Conservation (phyloP, 2,888 invertebrate species). For the Drosophila paranaensis region DNA sequence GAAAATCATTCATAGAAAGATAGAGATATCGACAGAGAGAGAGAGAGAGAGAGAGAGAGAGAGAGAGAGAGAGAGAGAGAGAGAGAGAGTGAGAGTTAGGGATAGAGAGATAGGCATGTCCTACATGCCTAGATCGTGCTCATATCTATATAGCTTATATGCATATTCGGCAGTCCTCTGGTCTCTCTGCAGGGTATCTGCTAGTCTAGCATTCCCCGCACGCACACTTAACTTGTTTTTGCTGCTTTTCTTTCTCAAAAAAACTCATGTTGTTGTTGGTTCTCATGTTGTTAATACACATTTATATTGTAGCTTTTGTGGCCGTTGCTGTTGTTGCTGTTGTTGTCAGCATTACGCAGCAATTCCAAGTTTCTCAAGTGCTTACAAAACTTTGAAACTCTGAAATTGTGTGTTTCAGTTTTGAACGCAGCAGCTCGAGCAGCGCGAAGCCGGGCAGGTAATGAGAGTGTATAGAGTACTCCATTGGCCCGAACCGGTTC, state of each 20-base stretch:
- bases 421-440: conserved; percentile 18
- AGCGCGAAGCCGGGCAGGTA: conserved; percentile 28
- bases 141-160: too few species aligned
- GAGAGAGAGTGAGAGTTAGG: too few species aligned
- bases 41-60: too few species aligned
- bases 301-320: conserved; percentile 23
- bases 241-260: conserved; percentile 22
- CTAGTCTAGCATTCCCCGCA: neutral
- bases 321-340: conserved; percentile 24
- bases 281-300: conserved; percentile 39
- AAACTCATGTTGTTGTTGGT: conserved; percentile 39
- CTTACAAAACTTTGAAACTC: conserved; percentile 59
- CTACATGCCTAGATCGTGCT: too few species aligned
- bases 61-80: too few species aligned
- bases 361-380: conserved; percentile 72
- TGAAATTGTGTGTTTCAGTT: conserved; percentile 70
- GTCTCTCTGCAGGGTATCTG: conserved; percentile 4
- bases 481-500: conserved; percentile 57
- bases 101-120: too few species aligned
- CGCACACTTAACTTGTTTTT: neutral
- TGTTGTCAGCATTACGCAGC: conserved; percentile 66
- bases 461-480: conserved; percentile 46
- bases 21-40: too few species aligned
- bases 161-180: neutral
- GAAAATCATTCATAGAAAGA: too few species aligned